These are phyloP conservation scores for Xanthia togata DNA, from an alignment of 2,888 invertebrate genomes.

Conservation along the genomic window DNA sequence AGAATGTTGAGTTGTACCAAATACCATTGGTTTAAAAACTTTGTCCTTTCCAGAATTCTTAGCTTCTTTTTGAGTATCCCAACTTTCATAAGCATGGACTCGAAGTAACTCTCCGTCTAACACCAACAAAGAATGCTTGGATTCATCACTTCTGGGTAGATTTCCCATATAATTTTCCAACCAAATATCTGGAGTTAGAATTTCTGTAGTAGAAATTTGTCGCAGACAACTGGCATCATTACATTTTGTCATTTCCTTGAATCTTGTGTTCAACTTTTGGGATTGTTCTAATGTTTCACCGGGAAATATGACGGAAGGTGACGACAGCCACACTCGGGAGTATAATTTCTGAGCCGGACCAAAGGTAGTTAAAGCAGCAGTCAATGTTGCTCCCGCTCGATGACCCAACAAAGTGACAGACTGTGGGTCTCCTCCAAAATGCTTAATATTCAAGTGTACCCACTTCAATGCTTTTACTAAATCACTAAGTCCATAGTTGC, in stretches of 20 bases:
- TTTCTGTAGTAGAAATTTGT: conserved; percentile 87
- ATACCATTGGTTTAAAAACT: conserved; percentile 90
- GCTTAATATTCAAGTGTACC: conserved; percentile 95
- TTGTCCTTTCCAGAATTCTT: conserved; percentile 85
- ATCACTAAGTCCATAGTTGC: conserved; percentile 96
- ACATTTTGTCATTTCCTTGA: conserved; percentile 91
- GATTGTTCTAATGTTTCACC: conserved; percentile 91
- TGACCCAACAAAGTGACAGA: conserved; percentile 96
- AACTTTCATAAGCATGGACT: conserved; percentile 92
- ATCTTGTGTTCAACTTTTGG: conserved; percentile 91
- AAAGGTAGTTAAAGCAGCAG: conserved; percentile 93
- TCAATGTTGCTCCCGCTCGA: conserved; percentile 95
- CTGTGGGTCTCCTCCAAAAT: conserved; percentile 95
- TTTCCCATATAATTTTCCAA: conserved; percentile 90
- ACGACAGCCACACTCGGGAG: conserved; percentile 94
- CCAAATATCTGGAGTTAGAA: conserved; percentile 94
- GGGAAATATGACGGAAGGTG: conserved; percentile 94
- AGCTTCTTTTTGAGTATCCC: conserved; percentile 88
- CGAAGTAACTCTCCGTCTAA: conserved; percentile 93
- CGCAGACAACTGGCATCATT: conserved; percentile 91
- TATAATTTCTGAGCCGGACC: conserved; percentile 92
- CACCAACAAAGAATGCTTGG: conserved; percentile 94
- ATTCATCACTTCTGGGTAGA: conserved; percentile 91
- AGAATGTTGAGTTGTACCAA: conserved; percentile 94
- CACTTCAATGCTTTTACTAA: conserved; percentile 94